Percentiles rank a stretch among this genome's conserved stretches.
Conservation (phyloP, 2,797 vertebrate genomes). For the Spinibarbus caldwelli region DNA sequence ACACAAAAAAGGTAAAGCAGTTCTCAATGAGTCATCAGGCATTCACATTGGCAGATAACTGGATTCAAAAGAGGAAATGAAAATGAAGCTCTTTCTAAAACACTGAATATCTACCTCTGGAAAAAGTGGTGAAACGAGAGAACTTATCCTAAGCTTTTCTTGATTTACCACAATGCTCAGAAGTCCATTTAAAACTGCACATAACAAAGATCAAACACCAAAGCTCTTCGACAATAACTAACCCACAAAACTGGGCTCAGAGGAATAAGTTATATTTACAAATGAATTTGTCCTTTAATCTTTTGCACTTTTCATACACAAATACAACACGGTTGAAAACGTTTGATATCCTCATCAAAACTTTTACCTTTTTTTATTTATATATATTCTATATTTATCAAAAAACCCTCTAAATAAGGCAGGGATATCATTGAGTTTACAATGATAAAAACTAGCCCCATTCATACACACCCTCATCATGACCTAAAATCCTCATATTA, state of each 20-base stretch:
- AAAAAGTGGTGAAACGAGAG: conserved; percentile 49
- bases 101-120: conserved; percentile 45
- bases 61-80: conserved; percentile 32
- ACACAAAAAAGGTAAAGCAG: conserved; percentile 56
- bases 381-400: conserved; percentile 69
- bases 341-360: conserved; percentile 64
- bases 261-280: conserved; percentile 85
- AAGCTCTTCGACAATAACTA: conserved; percentile 59
- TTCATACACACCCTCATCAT: conserved; percentile 49
- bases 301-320: conserved; percentile 65
- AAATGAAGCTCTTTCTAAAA: conserved; percentile 33
- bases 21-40: conserved; percentile 34
- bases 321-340: conserved; percentile 61
- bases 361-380: conserved; percentile 53
- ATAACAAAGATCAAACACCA: conserved; percentile 59
- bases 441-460: conserved; percentile 55
- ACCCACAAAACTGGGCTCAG: conserved; percentile 72
- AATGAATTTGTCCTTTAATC: conserved; percentile 58
- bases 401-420: conserved; percentile 70
- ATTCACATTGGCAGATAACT: conserved; percentile 39
- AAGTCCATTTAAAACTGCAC: conserved; percentile 65
- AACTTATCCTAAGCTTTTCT: conserved; percentile 50
- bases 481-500: conserved; percentile 54
- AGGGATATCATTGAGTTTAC: conserved; percentile 58
- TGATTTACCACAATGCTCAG: conserved; percentile 58